A percentile compares a stretch with the other conserved stretches of the same genome.
Evolutionary conservation across 2,797 vertebrate genomes (phyloP).

Genomic region (Setipinna tenuifilis): DNA sequence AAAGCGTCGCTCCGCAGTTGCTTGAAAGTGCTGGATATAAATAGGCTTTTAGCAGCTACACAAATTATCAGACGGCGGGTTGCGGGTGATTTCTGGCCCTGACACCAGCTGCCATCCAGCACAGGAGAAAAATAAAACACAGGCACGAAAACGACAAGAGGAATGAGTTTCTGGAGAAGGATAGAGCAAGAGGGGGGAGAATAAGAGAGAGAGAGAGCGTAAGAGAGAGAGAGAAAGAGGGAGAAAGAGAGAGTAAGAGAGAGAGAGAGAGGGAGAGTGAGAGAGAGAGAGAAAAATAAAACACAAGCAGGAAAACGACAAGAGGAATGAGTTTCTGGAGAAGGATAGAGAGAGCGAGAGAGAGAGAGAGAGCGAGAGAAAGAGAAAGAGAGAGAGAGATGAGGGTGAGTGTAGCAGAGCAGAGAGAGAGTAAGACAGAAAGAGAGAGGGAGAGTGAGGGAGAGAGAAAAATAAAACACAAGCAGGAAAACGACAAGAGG

Average conservation of each 20-base stretch:
- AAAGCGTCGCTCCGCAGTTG: neutral
- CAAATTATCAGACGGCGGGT: neutral
- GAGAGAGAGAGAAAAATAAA: slow-evolving; percentile 43
- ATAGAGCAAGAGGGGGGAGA: no score
- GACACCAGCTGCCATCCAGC: slow-evolving; percentile 58
- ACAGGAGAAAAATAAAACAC: slow-evolving; percentile 44
- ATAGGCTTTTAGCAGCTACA: slow-evolving; percentile 19
- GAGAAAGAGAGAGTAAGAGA: no score
- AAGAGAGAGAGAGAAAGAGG: no score
- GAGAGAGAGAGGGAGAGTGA: no score
- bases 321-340: slow-evolving; percentile 77
- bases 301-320: slow-evolving; percentile 68
- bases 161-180: slow-evolving; percentile 76
- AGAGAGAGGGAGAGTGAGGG: no score
- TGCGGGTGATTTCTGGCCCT: slow-evolving; percentile 25
- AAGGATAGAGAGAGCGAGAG: slow-evolving; percentile 48
- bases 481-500: slow-evolving; percentile 73
- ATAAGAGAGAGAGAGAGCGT: neutral
- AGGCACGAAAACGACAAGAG: slow-evolving; percentile 71
- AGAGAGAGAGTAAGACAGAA: slow-evolving; percentile 67
- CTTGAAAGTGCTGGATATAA: neutral
- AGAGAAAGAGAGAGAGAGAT: neutral
- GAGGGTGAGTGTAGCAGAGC: slow-evolving; percentile 38
- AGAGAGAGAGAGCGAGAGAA: slow-evolving; percentile 61
- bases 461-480: slow-evolving; percentile 47